Conservation (phyloP, 2,113 vertebrate species). For the Pelecanoides urinatrix region DNA sequence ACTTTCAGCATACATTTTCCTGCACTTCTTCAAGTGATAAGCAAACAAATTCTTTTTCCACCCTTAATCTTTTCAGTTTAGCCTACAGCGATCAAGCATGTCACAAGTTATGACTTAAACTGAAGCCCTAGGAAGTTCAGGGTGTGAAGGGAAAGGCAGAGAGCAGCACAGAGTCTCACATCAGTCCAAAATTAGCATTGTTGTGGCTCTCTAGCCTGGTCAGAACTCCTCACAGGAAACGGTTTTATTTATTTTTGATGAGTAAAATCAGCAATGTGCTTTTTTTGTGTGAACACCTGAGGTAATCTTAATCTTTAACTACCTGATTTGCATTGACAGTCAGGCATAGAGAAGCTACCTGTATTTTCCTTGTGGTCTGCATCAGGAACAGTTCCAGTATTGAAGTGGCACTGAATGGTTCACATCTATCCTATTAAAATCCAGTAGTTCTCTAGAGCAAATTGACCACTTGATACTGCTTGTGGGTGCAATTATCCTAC, state of each 20-base stretch:
- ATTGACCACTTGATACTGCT: background rate
- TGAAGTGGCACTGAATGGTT: background rate
- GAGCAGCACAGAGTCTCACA: background rate
- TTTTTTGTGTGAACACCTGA: background rate
- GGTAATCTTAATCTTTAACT: background rate
- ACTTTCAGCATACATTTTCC: background rate
- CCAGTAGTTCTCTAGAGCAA: background rate
- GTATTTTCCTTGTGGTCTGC: background rate
- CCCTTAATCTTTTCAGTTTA: background rate
- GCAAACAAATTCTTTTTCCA: background rate
- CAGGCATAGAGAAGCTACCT: background rate
- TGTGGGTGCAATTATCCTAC: background rate
- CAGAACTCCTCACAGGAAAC: background rate
- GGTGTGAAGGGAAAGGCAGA: background rate
- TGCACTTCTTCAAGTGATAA: background rate
- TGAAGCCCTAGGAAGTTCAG: background rate
- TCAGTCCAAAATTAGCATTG: background rate
- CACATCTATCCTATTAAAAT: background rate
- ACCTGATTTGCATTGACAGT: background rate
- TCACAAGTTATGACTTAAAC: background rate
- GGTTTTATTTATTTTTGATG: background rate
- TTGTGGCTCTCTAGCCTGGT: background rate
- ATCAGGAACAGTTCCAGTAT: background rate
- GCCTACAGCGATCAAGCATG: background rate
- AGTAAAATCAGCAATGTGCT: background rate